Conservation (phyloP, 2,888 invertebrate species). For the Marasmarcha lunaedactyla region DNA sequence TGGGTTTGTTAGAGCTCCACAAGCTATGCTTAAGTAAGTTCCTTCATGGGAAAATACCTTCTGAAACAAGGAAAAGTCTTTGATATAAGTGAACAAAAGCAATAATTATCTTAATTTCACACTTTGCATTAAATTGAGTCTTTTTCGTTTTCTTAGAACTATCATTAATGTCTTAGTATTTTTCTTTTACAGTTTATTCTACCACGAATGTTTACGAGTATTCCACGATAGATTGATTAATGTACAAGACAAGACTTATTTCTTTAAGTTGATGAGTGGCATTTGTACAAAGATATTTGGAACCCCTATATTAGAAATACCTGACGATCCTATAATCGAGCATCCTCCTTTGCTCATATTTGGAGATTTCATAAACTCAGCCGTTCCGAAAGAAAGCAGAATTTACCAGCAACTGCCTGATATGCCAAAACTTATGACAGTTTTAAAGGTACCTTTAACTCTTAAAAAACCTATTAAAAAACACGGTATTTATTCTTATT, state of each 20-base stretch:
- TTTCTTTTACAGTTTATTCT: constrained; percentile 81
- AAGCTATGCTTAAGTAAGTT: constrained; percentile 73
- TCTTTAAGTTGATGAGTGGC: constrained; percentile 78
- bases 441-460: constrained; percentile 75
- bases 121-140: neutral
- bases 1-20: constrained; percentile 75
- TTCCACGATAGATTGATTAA: constrained; percentile 92
- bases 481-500: too few species aligned
- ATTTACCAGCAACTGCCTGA: constrained; percentile 88
- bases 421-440: constrained; percentile 74
- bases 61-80: too few species aligned
- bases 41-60: too few species aligned
- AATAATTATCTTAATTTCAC: constrained; percentile 4
- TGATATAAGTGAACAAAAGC: too few species aligned
- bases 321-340: constrained; percentile 70
- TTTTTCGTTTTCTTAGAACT: too few species aligned
- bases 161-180: too few species aligned
- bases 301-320: constrained; percentile 69
- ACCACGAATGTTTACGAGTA: constrained; percentile 91
- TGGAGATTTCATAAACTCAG: constrained; percentile 87
- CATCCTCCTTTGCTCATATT: constrained; percentile 79
- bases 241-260: constrained; percentile 82
- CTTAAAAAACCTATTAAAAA: neutral
- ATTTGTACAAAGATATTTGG: constrained; percentile 76
- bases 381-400: constrained; percentile 77